phyloP scores from a whole-genome alignment of 2,797 vertebrate species.

The Valencia hispanica region DNA sequence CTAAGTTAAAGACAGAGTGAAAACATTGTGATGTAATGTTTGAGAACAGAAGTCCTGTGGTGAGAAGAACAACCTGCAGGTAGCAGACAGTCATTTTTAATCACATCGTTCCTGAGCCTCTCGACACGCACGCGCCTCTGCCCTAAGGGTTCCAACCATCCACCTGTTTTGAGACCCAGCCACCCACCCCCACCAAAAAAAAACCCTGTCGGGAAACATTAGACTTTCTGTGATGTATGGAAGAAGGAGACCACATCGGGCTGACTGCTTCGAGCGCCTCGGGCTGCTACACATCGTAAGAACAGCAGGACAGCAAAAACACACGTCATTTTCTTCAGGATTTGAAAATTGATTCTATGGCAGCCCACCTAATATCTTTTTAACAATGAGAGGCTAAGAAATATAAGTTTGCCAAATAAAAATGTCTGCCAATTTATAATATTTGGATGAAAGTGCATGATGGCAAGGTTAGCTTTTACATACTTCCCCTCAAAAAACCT shows the following conservation, averaged over 20 bases:
- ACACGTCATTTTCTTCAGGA: conserved; percentile 10
- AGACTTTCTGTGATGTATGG: conserved; percentile 51
- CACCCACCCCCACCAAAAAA: neutral
- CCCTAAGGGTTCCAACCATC: conserved; percentile 33
- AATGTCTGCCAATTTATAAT: neutral
- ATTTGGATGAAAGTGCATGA: neutral
- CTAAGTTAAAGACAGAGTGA: neutral
- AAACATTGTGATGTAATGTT: neutral
- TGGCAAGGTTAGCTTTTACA: neutral
- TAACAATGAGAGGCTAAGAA: neutral
- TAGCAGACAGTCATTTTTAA: conserved; percentile 40
- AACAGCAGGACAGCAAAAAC: conserved; percentile 18
- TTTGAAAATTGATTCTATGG: too few relatives aligned
- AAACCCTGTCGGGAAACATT: conserved; percentile 50
- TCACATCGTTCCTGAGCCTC: conserved; percentile 44
- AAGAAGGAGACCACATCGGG: conserved; percentile 30
- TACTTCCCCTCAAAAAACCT: too few relatives aligned
- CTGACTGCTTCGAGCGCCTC: conserved; percentile 23
- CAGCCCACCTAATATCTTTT: neutral
- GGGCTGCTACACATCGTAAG: conserved; percentile 35
- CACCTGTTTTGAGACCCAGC: conserved; percentile 55
- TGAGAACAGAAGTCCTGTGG: neutral
- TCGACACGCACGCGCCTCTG: conserved; percentile 15
- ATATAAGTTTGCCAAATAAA: neutral
- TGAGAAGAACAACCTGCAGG: conserved; percentile 16